Conservation (phyloP, 2,113 vertebrate genomes). For the Anoplopoma fimbria region DNA sequence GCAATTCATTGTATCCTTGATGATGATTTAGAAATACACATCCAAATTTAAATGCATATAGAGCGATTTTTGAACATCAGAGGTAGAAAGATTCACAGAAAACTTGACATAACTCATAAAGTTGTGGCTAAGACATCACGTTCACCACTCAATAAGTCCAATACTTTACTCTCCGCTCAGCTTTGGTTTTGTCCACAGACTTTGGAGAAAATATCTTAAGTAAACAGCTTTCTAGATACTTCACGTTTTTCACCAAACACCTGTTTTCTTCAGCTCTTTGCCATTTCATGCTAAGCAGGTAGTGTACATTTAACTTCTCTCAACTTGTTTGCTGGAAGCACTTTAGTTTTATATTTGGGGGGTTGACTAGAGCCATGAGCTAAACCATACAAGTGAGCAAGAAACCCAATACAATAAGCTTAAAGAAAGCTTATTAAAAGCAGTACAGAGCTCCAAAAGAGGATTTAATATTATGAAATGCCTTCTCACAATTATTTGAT, state of each 20-base stretch:
- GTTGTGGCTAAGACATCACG: not conserved
- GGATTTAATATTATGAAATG: too few relatives aligned
- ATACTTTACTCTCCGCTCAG: not conserved
- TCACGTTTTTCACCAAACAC: not conserved
- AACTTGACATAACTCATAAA: not conserved
- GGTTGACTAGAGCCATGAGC: too few relatives aligned
- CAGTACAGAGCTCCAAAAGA: too few relatives aligned
- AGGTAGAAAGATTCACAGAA: not conserved
- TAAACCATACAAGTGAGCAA: too few relatives aligned
- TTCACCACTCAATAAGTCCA: not conserved
- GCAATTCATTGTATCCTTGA: not conserved
- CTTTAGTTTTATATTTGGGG: too few relatives aligned
- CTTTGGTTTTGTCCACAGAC: not conserved
- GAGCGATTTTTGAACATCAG: not conserved
- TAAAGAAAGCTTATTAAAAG: too few relatives aligned
- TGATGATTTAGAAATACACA: not conserved
- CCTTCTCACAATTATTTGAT: too few relatives aligned
- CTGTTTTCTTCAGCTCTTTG: not conserved
- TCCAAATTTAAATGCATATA: not conserved
- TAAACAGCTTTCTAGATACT: not conserved
- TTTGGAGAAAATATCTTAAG: not conserved
- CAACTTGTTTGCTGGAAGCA: too few relatives aligned
- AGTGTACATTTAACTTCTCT: too few relatives aligned
- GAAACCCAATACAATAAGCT: too few relatives aligned
- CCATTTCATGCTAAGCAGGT: too few relatives aligned